Evolutionary conservation across 2,797 vertebrate species (phyloP).

Genomic region (Masticophis lateralis): DNA sequence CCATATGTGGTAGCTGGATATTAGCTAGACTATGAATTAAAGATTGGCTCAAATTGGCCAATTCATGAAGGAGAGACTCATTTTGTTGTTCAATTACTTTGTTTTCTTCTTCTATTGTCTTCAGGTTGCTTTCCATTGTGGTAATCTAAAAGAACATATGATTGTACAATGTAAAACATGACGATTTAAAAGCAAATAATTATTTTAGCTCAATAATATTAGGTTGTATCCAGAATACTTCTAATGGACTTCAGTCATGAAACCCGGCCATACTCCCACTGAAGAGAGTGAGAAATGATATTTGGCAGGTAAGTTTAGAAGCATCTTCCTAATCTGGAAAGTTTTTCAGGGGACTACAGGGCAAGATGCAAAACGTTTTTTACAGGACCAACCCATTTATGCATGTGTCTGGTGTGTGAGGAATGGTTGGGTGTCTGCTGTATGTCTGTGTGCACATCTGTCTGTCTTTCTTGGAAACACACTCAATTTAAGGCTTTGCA

Average conservation of each 20-base stretch:
- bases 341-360: background rate
- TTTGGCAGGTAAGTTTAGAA: background rate
- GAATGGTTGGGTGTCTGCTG: background rate
- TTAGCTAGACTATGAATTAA: slow-evolving; percentile 97
- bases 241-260: background rate
- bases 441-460: background rate
- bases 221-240: background rate
- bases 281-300: too few relatives aligned
- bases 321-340: background rate
- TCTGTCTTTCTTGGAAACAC: slow-evolving; percentile 30
- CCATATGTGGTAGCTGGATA: slow-evolving; percentile 99
- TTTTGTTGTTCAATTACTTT: slow-evolving; percentile 98
- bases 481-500: slow-evolving; percentile 62
- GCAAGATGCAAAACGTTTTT: background rate
- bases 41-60: slow-evolving; percentile 97
- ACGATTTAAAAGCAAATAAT: slow-evolving; percentile 33
- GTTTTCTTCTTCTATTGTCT: slow-evolving; percentile 98
- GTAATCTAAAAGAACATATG: slow-evolving; percentile 84
- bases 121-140: slow-evolving; percentile 98
- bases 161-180: slow-evolving; percentile 66
- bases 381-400: background rate
- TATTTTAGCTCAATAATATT: background rate
- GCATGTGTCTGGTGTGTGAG: background rate
- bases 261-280: background rate
- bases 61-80: slow-evolving; percentile 94